phyloP scores from a whole-genome alignment of 2,888 invertebrate genomes.

The Mimas tiliae region DNA sequence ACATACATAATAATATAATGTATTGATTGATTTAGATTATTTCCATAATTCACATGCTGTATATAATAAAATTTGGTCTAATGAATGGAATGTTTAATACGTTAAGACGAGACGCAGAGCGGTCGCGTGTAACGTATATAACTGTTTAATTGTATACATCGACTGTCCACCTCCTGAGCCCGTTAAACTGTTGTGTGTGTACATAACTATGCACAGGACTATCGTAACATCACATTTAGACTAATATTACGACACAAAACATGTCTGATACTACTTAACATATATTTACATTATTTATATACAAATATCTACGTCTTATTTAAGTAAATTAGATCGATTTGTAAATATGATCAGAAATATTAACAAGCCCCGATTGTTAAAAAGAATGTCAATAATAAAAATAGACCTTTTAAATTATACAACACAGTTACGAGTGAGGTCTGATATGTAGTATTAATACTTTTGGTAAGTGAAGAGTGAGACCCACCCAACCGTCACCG shows the following conservation, averaged over 20 bases:
- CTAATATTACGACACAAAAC: neutral
- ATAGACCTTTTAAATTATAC: neutral
- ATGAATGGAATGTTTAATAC: no score
- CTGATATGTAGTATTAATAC: neutral
- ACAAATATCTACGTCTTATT: neutral
- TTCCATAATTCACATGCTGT: no score
- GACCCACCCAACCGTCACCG: neutral
- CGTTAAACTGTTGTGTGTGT: neutral
- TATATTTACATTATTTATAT: neutral
- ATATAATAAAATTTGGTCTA: neutral
- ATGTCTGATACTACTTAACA: neutral
- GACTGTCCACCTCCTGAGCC: neutral
- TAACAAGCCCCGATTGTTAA: neutral
- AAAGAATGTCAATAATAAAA: neutral
- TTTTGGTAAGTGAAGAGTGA: neutral
- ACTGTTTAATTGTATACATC: neutral
- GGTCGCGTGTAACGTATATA: no score
- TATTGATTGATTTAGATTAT: no score
- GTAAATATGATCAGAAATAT: neutral
- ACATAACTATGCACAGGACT: neutral
- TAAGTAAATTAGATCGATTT: neutral
- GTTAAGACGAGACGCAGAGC: no score
- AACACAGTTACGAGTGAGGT: neutral
- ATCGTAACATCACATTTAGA: neutral
- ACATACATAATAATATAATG: neutral